Conservation (phyloP, 2,888 invertebrate species). For the Netelia fuscicornis region DNA sequence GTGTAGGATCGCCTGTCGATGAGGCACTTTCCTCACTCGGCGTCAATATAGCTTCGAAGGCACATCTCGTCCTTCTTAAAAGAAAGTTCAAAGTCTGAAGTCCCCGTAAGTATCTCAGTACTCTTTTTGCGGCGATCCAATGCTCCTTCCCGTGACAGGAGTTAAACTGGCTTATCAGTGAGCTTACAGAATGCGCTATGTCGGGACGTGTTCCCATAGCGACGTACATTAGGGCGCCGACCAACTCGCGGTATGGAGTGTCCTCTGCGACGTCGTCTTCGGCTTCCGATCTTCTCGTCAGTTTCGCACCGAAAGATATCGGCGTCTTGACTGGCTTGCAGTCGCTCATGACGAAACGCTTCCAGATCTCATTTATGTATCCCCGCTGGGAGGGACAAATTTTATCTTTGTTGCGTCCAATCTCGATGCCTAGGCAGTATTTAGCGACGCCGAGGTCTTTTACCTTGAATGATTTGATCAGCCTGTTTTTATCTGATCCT, state of each 20-base stretch:
- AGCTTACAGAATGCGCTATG: conserved; percentile 26
- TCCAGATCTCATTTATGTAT: conserved; percentile 22
- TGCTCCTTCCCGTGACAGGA: conserved; percentile 21
- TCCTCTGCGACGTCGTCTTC: background rate
- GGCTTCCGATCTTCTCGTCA: background rate
- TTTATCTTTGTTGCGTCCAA: conserved; percentile 4
- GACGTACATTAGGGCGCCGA: conserved; percentile 3
- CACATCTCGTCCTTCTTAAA: conserved; percentile 7
- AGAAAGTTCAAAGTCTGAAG: conserved; percentile 5
- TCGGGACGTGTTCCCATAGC: background rate
- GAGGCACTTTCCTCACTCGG: conserved; percentile 17
- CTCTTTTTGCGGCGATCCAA: conserved; percentile 28
- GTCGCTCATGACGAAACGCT: conserved; percentile 33
- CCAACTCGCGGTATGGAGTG: conserved; percentile 40
- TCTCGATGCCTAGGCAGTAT: conserved; percentile 49
- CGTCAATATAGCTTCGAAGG: conserved; percentile 15
- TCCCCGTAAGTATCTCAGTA: conserved; percentile 38
- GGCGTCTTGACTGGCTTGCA: conserved; percentile 40
- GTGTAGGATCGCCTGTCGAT: conserved; percentile 12
- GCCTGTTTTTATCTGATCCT: too few relatives aligned
- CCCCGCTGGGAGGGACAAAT: conserved; percentile 8
- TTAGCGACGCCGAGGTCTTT: conserved; percentile 41
- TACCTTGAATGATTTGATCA: conserved; percentile 28
- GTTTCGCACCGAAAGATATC: conserved; percentile 41
- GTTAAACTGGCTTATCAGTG: conserved; percentile 25